Conservation (phyloP, 2,113 vertebrate species). For the Pterocles gutturalis region DNA sequence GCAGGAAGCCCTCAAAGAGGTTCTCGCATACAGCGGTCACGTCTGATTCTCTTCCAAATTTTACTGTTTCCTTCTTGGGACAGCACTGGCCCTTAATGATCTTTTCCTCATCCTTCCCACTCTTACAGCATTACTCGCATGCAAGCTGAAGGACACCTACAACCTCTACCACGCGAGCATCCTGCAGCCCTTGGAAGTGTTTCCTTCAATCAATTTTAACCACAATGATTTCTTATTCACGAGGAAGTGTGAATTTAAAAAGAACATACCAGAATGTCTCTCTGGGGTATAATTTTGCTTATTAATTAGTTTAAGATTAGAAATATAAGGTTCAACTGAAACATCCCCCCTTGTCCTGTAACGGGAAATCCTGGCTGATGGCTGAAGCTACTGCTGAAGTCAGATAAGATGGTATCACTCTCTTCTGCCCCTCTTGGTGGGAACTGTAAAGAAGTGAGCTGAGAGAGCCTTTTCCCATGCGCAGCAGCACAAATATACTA, state of each 20-base stretch:
- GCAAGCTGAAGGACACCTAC: not conserved
- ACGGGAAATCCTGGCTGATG: constrained; percentile 19
- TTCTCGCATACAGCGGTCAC: not conserved
- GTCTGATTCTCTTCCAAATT: not conserved
- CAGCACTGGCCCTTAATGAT: not conserved
- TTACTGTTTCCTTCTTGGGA: not conserved
- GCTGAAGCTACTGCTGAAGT: constrained; percentile 8
- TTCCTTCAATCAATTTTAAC: not conserved
- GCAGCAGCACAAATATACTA: not conserved
- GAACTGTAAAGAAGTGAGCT: not conserved
- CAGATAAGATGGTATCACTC: constrained; percentile 35
- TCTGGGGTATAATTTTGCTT: constrained; percentile 27
- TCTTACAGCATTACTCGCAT: not conserved
- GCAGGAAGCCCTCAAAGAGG: not conserved
- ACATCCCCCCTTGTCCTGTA: not conserved
- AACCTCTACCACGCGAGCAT: not conserved
- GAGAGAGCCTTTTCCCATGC: not conserved
- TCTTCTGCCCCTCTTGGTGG: not conserved
- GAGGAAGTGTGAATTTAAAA: constrained; percentile 39
- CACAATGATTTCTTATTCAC: constrained; percentile 1
- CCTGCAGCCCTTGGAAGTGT: not conserved
- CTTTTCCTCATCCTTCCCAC: not conserved
- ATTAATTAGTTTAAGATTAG: constrained; percentile 48
- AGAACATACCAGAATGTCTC: constrained; percentile 2
- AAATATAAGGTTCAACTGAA: constrained; percentile 7